Percentiles rank a stretch among this genome's conserved stretches.
phyloP scores from a whole-genome alignment of 1,140 invertebrate species.

The Asobara japonica region DNA sequence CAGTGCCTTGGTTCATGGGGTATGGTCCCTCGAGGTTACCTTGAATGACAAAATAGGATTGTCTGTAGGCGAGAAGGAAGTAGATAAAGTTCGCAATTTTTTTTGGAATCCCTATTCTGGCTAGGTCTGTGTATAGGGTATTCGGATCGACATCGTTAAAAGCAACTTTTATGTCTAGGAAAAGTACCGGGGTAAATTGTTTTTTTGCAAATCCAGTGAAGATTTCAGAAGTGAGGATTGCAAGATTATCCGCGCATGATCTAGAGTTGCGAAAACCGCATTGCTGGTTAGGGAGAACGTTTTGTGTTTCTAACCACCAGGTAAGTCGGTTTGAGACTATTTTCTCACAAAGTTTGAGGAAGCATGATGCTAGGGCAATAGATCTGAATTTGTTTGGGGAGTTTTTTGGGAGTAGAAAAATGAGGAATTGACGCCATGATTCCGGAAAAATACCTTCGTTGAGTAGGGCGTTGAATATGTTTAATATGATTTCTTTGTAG shows the following conservation, averaged over 20 bases:
- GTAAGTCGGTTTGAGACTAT: slow-evolving; percentile 29
- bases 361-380: slow-evolving; percentile 23
- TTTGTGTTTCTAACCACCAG: slow-evolving; percentile 30
- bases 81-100: not conserved
- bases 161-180: slow-evolving; percentile 36
- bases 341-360: slow-evolving; percentile 39
- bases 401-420: slow-evolving; percentile 25
- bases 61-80: not conserved
- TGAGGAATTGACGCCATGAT: slow-evolving; percentile 24
- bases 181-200: not conserved
- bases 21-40: not conserved
- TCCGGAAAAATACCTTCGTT: not conserved
- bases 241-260: slow-evolving; percentile 27
- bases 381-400: slow-evolving; percentile 27
- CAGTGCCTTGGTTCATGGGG: not conserved
- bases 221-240: slow-evolving; percentile 15
- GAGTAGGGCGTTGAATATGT: not conserved
- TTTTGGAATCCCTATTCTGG: not conserved
- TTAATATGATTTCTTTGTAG: not conserved
- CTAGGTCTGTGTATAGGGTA: not conserved
- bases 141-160: slow-evolving; percentile 37
- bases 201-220: not conserved
- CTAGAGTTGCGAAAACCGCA: slow-evolving; percentile 31
- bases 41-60: not conserved
- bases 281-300: slow-evolving; percentile 27